Conservation (phyloP, 2,113 vertebrate genomes). For the Oreocharis arfaki region DNA sequence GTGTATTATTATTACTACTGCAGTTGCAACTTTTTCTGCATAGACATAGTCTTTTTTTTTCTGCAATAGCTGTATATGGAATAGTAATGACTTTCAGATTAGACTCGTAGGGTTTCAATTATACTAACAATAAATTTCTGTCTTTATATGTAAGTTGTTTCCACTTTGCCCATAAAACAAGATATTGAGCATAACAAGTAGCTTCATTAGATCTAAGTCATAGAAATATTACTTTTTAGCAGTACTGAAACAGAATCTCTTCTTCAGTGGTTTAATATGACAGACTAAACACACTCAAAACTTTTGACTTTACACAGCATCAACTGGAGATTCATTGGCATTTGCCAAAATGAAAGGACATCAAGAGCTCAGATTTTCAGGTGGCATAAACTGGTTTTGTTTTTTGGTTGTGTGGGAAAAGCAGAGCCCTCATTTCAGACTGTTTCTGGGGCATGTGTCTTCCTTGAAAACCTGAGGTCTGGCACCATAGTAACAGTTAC, state of each 20-base stretch:
- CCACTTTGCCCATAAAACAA: not conserved
- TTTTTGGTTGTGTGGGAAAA: not conserved
- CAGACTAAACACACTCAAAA: not conserved
- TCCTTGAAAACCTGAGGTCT: not conserved
- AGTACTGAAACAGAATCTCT: not conserved
- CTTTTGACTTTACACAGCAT: not conserved
- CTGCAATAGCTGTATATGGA: not conserved
- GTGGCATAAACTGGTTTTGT: not conserved
- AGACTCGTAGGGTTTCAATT: not conserved
- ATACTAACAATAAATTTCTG: not conserved
- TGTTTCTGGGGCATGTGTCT: fast-evolving
- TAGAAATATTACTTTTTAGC: not conserved
- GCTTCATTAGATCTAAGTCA: not conserved
- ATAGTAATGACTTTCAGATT: not conserved
- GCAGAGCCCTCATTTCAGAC: not conserved
- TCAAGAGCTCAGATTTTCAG: not conserved
- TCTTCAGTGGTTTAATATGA: not conserved
- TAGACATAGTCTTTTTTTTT: not conserved
- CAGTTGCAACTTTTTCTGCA: not conserved
- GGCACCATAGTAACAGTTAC: not conserved
- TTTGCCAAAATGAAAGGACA: not conserved
- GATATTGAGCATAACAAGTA: not conserved
- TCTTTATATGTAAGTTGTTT: not conserved
- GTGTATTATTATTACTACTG: not conserved
- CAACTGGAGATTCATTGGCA: not conserved